Evolutionary conservation across 2,797 vertebrate species (phyloP), one percentile per base, ranked within the genome.

Genomic region (Alfaro cultratus): DNA sequence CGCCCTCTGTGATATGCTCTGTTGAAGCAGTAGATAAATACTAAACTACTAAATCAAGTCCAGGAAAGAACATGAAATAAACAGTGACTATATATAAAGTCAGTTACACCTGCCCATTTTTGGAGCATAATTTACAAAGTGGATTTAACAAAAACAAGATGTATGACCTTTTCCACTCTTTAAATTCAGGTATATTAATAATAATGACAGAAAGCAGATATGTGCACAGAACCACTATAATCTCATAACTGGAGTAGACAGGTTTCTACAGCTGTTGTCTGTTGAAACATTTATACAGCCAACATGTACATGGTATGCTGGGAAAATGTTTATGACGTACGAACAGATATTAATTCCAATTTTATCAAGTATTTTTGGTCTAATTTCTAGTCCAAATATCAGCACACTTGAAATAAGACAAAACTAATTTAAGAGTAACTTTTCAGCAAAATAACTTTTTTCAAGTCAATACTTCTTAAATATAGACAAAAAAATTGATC

Each of bases 1-100:
- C 84, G 90, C 72, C 67, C 80, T 88, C 79, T 60, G 71, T 73
- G 74, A 85, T 76, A 87, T 78, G 39, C 4, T 29, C 51, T 60
- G 75, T 75, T 75, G 9, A 62, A 57, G 70, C 3, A 2, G 49
- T 10, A 10, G 70, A 88, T 76, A 73, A 79, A 87, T 55, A 78
- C 53, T 80, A 79, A 64, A 67, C 16, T 8, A 81, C 80, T 64
- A 80, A 83, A 78, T 53, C 53, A 81, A 47, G 70, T 60, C 49
- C 39, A 71, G 36, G 36, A 18, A 75, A 18, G 1, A 45, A 31
- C 21, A 83, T 36, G 9, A 55, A 41, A 70, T 6, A 68, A 4
- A 39, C 12, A 55, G 46, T 53, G 76, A 43, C 51, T 10, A 11
- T 11, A 3, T 55, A 1, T 39, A 70, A 26, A 41, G 26, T 41